These are phyloP conservation scores for Ochotona princeps DNA, from an alignment of 2,113 vertebrate genomes.

Conservation along the genomic window DNA sequence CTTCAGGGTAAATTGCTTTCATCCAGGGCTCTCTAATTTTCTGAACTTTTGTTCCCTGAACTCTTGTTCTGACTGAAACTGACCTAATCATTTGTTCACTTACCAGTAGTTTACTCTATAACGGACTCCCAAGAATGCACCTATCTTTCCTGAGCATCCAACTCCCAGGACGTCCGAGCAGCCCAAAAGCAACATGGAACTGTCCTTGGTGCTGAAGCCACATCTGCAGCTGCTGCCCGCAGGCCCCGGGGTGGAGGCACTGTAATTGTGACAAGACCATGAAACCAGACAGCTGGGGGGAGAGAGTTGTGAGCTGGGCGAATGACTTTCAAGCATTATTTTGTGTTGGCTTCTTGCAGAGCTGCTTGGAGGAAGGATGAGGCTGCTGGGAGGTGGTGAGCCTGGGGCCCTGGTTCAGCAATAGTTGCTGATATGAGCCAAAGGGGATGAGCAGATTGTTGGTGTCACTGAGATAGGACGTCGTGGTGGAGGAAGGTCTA, in stretches of 20 bases:
- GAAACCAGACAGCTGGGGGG: neutral
- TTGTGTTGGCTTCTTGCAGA: neutral
- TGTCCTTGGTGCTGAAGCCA: conserved; percentile 60
- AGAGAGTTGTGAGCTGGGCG: neutral
- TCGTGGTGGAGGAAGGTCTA: neutral
- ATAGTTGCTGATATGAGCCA: neutral
- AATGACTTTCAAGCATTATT: neutral
- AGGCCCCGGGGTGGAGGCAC: neutral
- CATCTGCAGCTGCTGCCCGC: accelerated
- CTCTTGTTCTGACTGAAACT: neutral
- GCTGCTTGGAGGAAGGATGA: neutral
- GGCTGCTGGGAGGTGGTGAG: neutral
- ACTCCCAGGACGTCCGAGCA: accelerated
- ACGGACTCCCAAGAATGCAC: neutral
- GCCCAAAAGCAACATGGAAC: accelerated
- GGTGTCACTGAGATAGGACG: neutral
- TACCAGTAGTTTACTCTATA: neutral
- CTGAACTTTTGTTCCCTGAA: neutral
- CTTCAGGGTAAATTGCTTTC: neutral
- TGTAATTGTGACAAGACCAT: too few relatives aligned
- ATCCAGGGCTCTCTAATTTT: neutral
- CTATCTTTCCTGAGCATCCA: neutral
- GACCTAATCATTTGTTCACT: neutral
- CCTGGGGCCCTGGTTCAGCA: neutral
- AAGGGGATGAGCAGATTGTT: neutral